Conservation (phyloP, 2,113 vertebrate species). For the Riparia riparia region DNA sequence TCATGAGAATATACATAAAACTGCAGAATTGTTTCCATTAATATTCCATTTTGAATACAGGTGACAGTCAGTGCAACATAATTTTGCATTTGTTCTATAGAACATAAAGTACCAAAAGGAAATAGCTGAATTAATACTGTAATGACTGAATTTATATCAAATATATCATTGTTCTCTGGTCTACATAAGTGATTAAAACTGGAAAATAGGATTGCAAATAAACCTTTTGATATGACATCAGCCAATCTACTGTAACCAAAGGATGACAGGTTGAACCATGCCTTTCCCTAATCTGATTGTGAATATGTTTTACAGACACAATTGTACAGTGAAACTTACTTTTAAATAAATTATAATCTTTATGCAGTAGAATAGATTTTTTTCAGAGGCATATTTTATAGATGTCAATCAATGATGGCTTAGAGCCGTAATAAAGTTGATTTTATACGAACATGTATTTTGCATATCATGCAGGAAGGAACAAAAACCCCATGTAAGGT, state of each 20-base stretch:
- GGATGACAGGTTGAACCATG: not conserved
- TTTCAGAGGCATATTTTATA: slow-evolving; percentile 2
- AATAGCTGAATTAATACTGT: slow-evolving; percentile 23
- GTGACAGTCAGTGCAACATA: slow-evolving; percentile 20
- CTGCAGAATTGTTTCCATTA: slow-evolving; percentile 46
- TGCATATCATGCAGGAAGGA: not conserved
- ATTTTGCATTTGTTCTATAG: slow-evolving; percentile 42
- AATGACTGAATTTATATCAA: slow-evolving; percentile 9
- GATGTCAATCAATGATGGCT: not conserved
- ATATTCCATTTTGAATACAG: slow-evolving; percentile 28
- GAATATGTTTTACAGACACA: not conserved
- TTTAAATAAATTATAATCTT: slow-evolving; percentile 41
- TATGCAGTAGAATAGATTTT: slow-evolving; percentile 12
- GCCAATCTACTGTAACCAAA: slow-evolving; percentile 41
- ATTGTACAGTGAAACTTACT: not conserved
- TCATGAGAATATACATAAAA: slow-evolving; percentile 2
- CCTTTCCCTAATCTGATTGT: slow-evolving; percentile 53
- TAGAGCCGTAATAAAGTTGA: not conserved
- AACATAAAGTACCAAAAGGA: not conserved
- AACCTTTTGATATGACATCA: slow-evolving; percentile 59
- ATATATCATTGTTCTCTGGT: slow-evolving; percentile 33
- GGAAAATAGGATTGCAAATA: slow-evolving; percentile 61
- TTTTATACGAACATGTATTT: not conserved
- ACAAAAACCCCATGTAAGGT: not conserved
- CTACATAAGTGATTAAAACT: slow-evolving; percentile 70